Conservation (phyloP, 1,140 invertebrate genomes). For the Trachymyrmex septentrionalis region DNA sequence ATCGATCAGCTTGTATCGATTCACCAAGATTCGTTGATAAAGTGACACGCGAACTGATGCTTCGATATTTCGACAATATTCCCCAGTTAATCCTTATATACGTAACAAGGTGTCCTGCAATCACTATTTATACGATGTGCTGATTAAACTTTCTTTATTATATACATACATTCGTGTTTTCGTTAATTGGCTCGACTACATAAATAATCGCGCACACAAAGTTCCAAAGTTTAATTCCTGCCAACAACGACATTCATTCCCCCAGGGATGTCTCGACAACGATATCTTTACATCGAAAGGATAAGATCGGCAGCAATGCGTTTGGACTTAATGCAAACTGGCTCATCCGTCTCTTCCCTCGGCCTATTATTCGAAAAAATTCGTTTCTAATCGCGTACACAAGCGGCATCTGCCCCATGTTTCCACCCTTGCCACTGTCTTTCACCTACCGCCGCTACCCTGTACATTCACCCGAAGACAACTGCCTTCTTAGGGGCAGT, state of each 20-base stretch:
- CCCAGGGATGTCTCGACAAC: not conserved
- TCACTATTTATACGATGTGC: not conserved
- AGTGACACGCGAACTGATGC: constrained; percentile 12
- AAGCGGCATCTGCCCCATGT: constrained; percentile 79
- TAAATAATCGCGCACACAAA: constrained; percentile 58
- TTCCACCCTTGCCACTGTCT: constrained; percentile 76
- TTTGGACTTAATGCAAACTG: not conserved
- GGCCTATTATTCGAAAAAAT: constrained; percentile 71
- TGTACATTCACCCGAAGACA: constrained; percentile 72
- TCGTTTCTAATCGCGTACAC: constrained; percentile 78
- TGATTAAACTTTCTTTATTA: not conserved
- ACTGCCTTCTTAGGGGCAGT: constrained; percentile 80
- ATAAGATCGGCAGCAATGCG: constrained; percentile 50
- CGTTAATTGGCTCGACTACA: constrained; percentile 24
- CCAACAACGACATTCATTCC: constrained; percentile 16
- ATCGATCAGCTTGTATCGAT: constrained; percentile 15
- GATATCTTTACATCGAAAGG: constrained; percentile 58
- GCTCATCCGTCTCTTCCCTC: constrained; percentile 16
- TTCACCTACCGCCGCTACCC: constrained; percentile 60
- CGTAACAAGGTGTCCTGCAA: not conserved
- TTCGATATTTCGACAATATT: not conserved
- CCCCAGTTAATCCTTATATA: not conserved
- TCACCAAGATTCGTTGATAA: constrained; percentile 39
- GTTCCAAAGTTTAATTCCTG: not conserved
- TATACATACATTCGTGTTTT: not conserved